Conservation (phyloP, 2,888 invertebrate species). For the Gastracanthus pulcherrimus region DNA sequence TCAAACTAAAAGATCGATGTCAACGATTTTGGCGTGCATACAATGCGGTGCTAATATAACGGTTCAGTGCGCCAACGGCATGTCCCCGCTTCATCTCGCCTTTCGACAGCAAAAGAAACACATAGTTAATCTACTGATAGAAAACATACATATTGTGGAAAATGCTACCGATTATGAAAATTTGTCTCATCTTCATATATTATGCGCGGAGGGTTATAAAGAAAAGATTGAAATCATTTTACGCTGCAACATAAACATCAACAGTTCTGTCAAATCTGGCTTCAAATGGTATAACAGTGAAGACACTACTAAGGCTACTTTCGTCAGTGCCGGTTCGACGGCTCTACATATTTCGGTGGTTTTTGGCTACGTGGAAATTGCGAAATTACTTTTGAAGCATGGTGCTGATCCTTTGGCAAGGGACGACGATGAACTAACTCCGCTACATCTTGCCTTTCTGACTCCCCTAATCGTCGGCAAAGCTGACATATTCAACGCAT, state of each 20-base stretch:
- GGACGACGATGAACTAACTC: not conserved
- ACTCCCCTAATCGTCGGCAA: not conserved
- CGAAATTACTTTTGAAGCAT: not conserved
- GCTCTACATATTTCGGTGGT: conserved; percentile 1
- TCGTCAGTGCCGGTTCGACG: not conserved
- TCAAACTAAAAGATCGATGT: too few relatives aligned
- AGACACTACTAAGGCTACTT: not conserved
- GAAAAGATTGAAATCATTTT: not conserved
- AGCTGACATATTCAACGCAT: not conserved
- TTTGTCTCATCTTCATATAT: conserved; percentile 13
- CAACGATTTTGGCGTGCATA: too few relatives aligned
- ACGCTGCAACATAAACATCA: not conserved
- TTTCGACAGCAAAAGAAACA: conserved; percentile 1
- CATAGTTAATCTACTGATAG: not conserved
- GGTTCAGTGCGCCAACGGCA: not conserved
- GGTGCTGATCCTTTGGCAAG: not conserved
- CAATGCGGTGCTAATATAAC: not conserved
- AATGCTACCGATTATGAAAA: not conserved
- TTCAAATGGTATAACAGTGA: not conserved
- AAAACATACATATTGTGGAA: not conserved
- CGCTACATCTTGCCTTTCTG: not conserved
- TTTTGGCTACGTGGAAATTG: not conserved
- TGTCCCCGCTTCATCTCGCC: not conserved
- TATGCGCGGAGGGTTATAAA: not conserved
- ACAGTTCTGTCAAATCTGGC: not conserved